Evolutionary conservation across 2,113 vertebrate genomes (phyloP).

Genomic region (Raja brachyura): DNA sequence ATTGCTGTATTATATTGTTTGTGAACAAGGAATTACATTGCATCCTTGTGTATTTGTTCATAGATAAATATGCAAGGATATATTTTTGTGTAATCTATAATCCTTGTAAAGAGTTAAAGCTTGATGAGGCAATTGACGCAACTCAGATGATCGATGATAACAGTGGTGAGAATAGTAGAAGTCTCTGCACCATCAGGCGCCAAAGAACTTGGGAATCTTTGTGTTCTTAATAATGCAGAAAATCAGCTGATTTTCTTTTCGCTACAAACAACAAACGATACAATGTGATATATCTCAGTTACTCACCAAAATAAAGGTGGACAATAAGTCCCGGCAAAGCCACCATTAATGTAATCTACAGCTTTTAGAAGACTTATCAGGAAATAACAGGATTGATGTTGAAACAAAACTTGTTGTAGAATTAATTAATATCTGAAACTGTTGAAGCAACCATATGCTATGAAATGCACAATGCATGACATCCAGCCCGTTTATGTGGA

Average conservation of each 20-base stretch:
- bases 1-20: no score
- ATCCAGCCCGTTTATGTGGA: background rate
- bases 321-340: background rate
- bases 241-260: background rate
- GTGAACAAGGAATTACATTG: no score
- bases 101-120: background rate
- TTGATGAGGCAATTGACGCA: background rate
- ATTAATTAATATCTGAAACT: constrained; percentile 36
- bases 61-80: no score
- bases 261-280: background rate
- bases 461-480: constrained; percentile 20
- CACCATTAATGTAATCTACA: background rate
- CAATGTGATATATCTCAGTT: background rate
- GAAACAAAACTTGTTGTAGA: constrained; percentile 27
- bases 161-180: background rate
- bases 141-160: background rate
- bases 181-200: background rate
- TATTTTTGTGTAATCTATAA: no score
- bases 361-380: constrained; percentile 8
- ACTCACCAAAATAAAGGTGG: background rate
- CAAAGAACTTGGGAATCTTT: background rate
- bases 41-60: no score
- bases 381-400: constrained; percentile 31
- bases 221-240: background rate
- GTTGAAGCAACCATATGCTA: constrained; percentile 25